Evolutionary conservation across 2,888 invertebrate species (phyloP).

Genomic region (Drosophila nr. perissopoda): DNA sequence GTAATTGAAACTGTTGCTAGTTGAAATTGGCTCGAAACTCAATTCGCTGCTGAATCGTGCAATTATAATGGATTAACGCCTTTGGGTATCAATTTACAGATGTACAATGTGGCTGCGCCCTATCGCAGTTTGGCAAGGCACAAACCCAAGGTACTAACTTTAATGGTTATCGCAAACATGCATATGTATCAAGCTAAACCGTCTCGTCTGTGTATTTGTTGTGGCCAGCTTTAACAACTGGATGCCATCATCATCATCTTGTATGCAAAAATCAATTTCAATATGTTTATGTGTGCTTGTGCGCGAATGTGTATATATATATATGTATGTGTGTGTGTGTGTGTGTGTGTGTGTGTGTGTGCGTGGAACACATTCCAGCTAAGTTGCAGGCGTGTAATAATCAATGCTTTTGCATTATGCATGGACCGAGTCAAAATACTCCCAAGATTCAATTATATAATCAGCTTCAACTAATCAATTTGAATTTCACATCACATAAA

Average conservation of each 20-base stretch:
- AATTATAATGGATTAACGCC: slow-evolving; percentile 62
- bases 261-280: slow-evolving; percentile 62
- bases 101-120: slow-evolving; percentile 84
- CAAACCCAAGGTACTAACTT: slow-evolving; percentile 79
- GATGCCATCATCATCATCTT: slow-evolving; percentile 34
- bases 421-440: slow-evolving; percentile 38
- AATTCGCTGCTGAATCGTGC: slow-evolving; percentile 6
- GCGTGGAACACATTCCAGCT: not conserved
- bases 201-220: slow-evolving; percentile 8
- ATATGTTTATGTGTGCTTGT: not conserved
- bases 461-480: slow-evolving; percentile 19
- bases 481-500: slow-evolving; percentile 4
- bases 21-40: slow-evolving; percentile 25
- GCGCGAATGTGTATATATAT: not conserved
- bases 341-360: not conserved
- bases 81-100: slow-evolving; percentile 80
- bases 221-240: slow-evolving; percentile 5
- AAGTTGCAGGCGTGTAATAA: slow-evolving; percentile 19
- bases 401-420: slow-evolving; percentile 46
- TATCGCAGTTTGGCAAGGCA: slow-evolving; percentile 83
- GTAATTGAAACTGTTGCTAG: slow-evolving; percentile 25
- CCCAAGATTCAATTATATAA: slow-evolving; percentile 33
- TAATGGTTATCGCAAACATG: not conserved
- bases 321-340: not conserved
- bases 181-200: not conserved